A percentile compares a stretch with the other conserved stretches of the same genome.
Conservation (phyloP, 2,113 vertebrate species). For the Psilopogon haemacephalus region DNA sequence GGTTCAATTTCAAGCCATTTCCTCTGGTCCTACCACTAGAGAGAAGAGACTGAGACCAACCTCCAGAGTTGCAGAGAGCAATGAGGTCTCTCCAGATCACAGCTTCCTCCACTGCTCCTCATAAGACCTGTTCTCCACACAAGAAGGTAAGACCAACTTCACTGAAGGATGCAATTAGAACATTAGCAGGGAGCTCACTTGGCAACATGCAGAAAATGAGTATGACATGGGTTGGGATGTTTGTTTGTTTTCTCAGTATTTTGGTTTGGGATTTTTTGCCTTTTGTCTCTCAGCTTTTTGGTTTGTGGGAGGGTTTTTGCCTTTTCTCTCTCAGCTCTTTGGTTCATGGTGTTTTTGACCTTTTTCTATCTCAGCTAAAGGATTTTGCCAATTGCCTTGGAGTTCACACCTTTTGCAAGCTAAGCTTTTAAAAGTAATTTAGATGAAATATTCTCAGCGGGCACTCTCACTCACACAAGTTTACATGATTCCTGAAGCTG, state of each 20-base stretch:
- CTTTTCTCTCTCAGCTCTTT: neutral
- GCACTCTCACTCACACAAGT: neutral
- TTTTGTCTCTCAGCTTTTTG: too few relatives aligned
- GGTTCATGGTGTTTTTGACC: neutral
- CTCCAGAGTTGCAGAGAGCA: too few relatives aligned
- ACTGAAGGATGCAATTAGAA: neutral
- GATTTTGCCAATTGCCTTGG: neutral
- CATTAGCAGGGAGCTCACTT: neutral
- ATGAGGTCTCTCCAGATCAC: too few relatives aligned
- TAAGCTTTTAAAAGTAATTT: neutral
- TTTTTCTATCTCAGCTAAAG: neutral
- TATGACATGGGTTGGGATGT: too few relatives aligned
- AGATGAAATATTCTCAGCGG: neutral
- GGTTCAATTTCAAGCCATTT: too few relatives aligned
- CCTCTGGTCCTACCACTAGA: too few relatives aligned
- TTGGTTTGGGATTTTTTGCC: too few relatives aligned
- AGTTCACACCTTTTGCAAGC: neutral
- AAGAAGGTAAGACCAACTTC: neutral
- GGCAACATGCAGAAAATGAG: neutral
- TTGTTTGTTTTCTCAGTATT: too few relatives aligned
- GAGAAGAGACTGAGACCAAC: too few relatives aligned
- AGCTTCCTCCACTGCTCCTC: too few relatives aligned
- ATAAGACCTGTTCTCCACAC: neutral
- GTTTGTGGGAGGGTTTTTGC: too few relatives aligned
- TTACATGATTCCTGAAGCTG: neutral